Evolutionary conservation across 2,113 vertebrate species (phyloP).

Genomic region (Lagopus leucura): DNA sequence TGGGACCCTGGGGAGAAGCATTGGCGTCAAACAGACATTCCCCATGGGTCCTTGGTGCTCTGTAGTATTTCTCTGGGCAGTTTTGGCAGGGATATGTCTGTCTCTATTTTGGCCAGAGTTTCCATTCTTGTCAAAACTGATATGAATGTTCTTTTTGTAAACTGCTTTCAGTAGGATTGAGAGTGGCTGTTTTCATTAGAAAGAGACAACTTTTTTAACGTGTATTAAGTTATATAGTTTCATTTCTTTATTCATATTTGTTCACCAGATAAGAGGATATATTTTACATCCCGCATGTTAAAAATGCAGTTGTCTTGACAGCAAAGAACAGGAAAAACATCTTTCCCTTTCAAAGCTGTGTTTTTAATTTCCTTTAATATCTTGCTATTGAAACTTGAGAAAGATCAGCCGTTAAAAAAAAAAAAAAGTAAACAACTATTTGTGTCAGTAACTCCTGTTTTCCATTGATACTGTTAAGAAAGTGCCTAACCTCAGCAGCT

Average conservation of each 20-base stretch:
- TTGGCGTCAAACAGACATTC: neutral
- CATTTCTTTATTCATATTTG: constrained; percentile 1
- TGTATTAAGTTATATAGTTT: constrained; percentile 25
- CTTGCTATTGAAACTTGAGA: constrained; percentile 5
- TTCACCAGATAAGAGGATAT: constrained; percentile 24
- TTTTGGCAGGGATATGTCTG: neutral
- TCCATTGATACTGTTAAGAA: neutral
- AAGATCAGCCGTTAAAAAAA: neutral
- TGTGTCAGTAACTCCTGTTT: neutral
- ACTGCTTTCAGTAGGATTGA: neutral
- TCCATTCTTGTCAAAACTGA: constrained; percentile 26
- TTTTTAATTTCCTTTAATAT: constrained; percentile 35
- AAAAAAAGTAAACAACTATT: neutral
- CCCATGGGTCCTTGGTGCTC: neutral
- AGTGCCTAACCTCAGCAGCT: neutral
- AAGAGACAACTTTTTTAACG: constrained; percentile 37
- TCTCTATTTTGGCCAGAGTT: neutral
- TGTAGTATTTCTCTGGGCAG: neutral
- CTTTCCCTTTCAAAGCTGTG: neutral
- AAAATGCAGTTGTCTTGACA: constrained; percentile 44
- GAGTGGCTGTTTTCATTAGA: constrained; percentile 49
- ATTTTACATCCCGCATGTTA: neutral
- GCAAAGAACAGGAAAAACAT: constrained; percentile 40
- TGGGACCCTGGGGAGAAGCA: neutral
- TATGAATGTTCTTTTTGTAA: constrained; percentile 13